These are phyloP conservation scores for Archocentrus centrarchus DNA, from an alignment of 2,113 vertebrate species.

Conservation along the genomic window DNA sequence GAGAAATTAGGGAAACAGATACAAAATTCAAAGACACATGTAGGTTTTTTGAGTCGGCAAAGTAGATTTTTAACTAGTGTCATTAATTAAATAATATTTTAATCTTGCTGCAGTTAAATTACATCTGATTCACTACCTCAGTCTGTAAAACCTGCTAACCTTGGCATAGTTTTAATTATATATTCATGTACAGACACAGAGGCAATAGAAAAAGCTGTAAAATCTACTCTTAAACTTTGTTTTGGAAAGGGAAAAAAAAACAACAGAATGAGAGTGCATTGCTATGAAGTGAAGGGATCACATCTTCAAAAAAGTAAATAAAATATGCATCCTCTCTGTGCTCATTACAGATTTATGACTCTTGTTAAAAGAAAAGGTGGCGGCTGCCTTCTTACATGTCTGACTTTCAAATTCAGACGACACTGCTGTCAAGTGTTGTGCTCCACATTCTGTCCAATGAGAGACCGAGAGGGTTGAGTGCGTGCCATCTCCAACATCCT, in stretches of 20 bases:
- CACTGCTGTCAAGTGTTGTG: conserved; percentile 80
- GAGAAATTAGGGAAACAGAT: background rate
- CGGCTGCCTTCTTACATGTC: conserved; percentile 73
- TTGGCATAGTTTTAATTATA: conserved; percentile 60
- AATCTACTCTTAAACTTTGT: conserved; percentile 72
- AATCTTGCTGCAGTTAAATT: conserved; percentile 12
- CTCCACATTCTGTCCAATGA: conserved; percentile 82
- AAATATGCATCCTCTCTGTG: conserved; percentile 80
- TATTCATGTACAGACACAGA: conserved; percentile 61
- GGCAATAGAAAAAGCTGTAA: conserved; percentile 61
- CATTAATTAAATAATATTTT: background rate
- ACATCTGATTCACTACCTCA: conserved; percentile 28
- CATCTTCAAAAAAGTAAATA: conserved; percentile 79
- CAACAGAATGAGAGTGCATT: conserved; percentile 59
- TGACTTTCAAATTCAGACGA: conserved; percentile 79
- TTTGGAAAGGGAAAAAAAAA: conserved; percentile 53
- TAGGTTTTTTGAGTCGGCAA: background rate
- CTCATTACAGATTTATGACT: conserved; percentile 83
- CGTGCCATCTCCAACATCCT: conserved; percentile 52
- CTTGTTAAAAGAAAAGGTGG: conserved; percentile 81
- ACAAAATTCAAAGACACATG: background rate
- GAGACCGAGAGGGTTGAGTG: conserved; percentile 64
- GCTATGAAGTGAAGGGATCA: conserved; percentile 75
- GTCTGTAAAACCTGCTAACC: conserved; percentile 42
- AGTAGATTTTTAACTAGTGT: background rate